These are phyloP conservation scores for Pyrrhura leucotis DNA, from an alignment of 2,797 vertebrate species.

Conservation along the genomic window DNA sequence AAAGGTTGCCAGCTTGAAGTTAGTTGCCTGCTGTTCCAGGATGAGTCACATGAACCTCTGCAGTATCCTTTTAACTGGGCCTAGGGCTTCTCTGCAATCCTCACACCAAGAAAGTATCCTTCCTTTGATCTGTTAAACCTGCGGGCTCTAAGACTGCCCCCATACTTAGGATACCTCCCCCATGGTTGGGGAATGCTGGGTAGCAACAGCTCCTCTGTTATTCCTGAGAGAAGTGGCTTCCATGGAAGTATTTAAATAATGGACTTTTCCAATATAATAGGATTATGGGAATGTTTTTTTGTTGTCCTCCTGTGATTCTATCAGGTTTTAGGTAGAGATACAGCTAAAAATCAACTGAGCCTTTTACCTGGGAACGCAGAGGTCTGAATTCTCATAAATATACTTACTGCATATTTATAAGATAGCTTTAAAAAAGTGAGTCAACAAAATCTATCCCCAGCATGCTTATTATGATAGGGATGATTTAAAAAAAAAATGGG, in stretches of 20 bases:
- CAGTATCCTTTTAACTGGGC: not conserved
- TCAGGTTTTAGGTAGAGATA: not conserved
- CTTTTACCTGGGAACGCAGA: not conserved
- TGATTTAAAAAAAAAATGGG: conserved; percentile 21
- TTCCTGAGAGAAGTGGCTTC: not conserved
- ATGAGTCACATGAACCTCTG: not conserved
- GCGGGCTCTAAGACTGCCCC: not conserved
- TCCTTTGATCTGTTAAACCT: not conserved
- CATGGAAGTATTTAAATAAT: not conserved
- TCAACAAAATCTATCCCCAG: conserved; percentile 44
- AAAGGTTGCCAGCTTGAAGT: not conserved
- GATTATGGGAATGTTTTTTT: not conserved
- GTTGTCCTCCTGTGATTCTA: not conserved
- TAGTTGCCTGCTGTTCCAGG: not conserved
- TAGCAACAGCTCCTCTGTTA: not conserved
- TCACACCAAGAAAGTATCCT: not conserved
- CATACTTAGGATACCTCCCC: not conserved
- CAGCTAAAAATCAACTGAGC: not conserved
- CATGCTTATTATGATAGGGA: conserved; percentile 1
- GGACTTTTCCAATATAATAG: not conserved
- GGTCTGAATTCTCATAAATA: conserved; percentile 8
- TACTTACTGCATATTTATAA: conserved; percentile 42
- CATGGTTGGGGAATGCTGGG: fast-evolving
- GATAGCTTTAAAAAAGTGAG: conserved; percentile 42
- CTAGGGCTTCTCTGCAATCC: not conserved